phyloP scores from a whole-genome alignment of 2,888 invertebrate genomes.

The Dorcus parallelipipedus region DNA sequence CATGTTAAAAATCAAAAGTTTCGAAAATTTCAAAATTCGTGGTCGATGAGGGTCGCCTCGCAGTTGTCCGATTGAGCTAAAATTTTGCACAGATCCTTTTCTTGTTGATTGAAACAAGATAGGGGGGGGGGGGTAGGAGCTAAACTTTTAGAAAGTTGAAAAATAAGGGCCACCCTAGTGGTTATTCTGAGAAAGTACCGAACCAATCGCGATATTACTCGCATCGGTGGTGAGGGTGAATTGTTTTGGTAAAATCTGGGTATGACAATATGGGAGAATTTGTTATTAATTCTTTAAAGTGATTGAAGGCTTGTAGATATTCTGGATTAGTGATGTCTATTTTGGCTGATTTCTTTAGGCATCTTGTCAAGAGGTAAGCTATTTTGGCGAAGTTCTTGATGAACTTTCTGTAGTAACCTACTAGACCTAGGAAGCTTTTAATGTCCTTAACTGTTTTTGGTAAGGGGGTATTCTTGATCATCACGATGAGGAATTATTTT shows the following conservation, averaged over 20 bases:
- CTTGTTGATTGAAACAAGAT: too few relatives aligned
- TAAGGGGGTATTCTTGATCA: too few relatives aligned
- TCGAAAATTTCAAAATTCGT: too few relatives aligned
- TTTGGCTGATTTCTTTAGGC: not conserved
- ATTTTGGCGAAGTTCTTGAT: constrained; percentile 1
- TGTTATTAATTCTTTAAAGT: constrained; percentile 16
- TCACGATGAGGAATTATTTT: too few relatives aligned
- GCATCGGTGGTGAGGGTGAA: constrained; percentile 21
- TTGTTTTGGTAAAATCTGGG: constrained; percentile 20
- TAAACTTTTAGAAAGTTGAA: too few relatives aligned
- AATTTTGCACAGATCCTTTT: too few relatives aligned
- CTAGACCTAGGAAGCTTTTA: not conserved
- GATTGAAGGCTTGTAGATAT: constrained; percentile 5
- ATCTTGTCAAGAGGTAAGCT: constrained; percentile 7
- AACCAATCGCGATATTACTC: constrained; percentile 16
- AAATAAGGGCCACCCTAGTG: too few relatives aligned
- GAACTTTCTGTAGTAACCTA: too few relatives aligned
- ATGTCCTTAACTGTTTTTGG: constrained; percentile 7
- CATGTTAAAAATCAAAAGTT: too few relatives aligned
- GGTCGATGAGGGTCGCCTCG: too few relatives aligned
- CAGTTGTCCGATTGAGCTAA: too few relatives aligned
- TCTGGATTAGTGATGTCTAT: constrained; percentile 2
- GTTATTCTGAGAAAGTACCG: constrained; percentile 18
- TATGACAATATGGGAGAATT: constrained; percentile 16
- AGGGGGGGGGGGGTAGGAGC: too few relatives aligned